Base-by-base conservation (phyloP, 2,888 invertebrate species). In the Hipparchia sbordonii region DNA sequence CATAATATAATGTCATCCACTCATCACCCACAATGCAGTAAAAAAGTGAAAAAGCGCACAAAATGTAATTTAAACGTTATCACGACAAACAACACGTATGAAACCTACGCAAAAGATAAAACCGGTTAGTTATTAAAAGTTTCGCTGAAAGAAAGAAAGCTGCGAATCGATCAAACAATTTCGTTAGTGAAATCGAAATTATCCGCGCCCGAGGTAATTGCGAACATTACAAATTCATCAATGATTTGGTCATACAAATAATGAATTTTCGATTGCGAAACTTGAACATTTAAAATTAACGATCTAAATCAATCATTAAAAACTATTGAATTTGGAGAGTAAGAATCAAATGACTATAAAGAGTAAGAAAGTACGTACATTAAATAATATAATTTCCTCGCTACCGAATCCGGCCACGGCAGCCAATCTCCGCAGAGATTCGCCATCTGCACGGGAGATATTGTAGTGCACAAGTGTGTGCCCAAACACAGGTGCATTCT, bases 131-230 rank as follows among this genome's bases (percentile, higher is more conserved):
- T 72, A 74, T 78, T 76, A 80, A 77, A 76, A 77, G 76, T 79
- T 77, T 73, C 73, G 71, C 72, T 74, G 77, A 81, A 84, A 80
- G 82, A 84, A 85, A 84, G 82, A 84, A 85, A 84, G 84, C 75
- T 74, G 73, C 74, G 77, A 79, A 82, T 78, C 74, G 71, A 79
- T 77, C 74, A 74, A 77, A 80, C 77, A 76, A 82, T 81, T 80
- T 80, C 77, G 76, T 75, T 76, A 79, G 83, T 79, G 84, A 86
- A 84, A 85, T 82, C 82, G 80, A 82, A 83, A 80, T 84, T 80
- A 80, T 82, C 81, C 80, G 74, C 71, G 77, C 79, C 74, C 77
- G 73, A 78, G 77, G 74, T 73, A 72, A 74, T 66, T 70, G 68
- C 51, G 57, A 63, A 72, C 61, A 71, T 61, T 73, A 69, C 71